phyloP scores from a whole-genome alignment of 1,140 invertebrate genomes.

The Megathymus violae region DNA sequence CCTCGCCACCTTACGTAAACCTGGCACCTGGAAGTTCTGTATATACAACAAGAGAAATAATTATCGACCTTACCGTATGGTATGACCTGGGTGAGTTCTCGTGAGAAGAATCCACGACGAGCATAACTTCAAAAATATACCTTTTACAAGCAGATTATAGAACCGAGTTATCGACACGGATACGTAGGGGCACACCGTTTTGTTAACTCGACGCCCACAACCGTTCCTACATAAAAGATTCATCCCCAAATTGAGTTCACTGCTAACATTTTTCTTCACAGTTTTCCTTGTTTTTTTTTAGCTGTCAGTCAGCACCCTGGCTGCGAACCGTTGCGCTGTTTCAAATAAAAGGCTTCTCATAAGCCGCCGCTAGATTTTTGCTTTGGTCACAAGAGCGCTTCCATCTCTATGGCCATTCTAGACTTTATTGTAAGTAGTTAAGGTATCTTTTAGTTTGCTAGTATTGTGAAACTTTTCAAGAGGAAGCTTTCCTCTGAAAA shows the following conservation, averaged over 20 bases:
- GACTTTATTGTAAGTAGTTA: constrained; percentile 25
- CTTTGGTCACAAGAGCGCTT: constrained; percentile 34
- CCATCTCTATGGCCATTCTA: not conserved
- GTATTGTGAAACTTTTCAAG: constrained; percentile 20
- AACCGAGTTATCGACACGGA: no score
- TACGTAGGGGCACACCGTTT: no score
- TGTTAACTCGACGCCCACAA: no score
- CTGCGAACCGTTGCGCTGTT: constrained; percentile 35
- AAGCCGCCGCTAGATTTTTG: constrained; percentile 49
- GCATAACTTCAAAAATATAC: no score
- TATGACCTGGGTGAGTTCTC: no score
- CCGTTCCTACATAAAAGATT: constrained; percentile 13
- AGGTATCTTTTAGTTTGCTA: constrained; percentile 12
- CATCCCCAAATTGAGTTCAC: constrained; percentile 25
- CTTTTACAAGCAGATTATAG: no score
- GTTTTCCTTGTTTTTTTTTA: constrained; percentile 35
- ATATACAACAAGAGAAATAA: no score
- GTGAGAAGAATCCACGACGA: no score
- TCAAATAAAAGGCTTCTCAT: constrained; percentile 54
- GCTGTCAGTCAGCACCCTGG: constrained; percentile 29
- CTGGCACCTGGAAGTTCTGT: no score
- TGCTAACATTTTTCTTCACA: constrained; percentile 28
- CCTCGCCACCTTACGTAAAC: no score
- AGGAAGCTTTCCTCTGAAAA: constrained; percentile 55
- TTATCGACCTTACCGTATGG: no score